Evolutionary conservation across 2,888 invertebrate genomes (phyloP), one percentile per base, ranked within the genome.

Genomic region (Drosophila mimica): DNA sequence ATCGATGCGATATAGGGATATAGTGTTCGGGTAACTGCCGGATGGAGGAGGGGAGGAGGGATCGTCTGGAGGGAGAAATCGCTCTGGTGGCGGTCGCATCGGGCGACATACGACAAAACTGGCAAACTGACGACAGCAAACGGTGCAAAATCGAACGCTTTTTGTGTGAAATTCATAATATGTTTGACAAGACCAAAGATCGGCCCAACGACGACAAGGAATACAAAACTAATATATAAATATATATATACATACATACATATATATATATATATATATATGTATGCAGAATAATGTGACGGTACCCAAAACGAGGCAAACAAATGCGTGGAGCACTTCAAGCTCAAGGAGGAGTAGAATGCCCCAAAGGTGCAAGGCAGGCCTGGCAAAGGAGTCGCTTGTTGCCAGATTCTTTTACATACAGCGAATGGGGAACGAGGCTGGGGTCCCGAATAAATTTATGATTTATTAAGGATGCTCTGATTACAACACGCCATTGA

Each of bases 81-180:
- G 65, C 78, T 74, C 70, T 74, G 76, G 74, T 80, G 89, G 85
- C 82, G 89, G 89, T 87, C 85, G 64, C 60, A 70, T 65, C 72
- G 74, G 70, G 80, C 81, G 87, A 90, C 86, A 88, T 79, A 70
- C 92, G 90, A 91, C 84, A 89, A 89, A 87, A 74, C 70, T 74
- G 82, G 74, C 34, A 46, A 46, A 46, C 46, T 46, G 46, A 62
- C 86, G 83, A 83, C 92, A 91, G 91, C 90, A 90, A 91, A 91
- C 91, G 90, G 92, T 92, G 92, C 92, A 92, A 92, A 92, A 92
- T 90, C 91, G 91, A 90, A 92, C 92, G 92, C 92, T 91, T 91
- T 91, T 92, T 92, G 92, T 92, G 92, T 92, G 92, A 92, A 92
- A 87, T 91, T 92, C 92, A 92, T 92, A 92, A 92, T 92, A 92